These are phyloP conservation scores for Xanthostigma xanthostigma DNA, from an alignment of 2,888 invertebrate genomes.

Conservation along the genomic window DNA sequence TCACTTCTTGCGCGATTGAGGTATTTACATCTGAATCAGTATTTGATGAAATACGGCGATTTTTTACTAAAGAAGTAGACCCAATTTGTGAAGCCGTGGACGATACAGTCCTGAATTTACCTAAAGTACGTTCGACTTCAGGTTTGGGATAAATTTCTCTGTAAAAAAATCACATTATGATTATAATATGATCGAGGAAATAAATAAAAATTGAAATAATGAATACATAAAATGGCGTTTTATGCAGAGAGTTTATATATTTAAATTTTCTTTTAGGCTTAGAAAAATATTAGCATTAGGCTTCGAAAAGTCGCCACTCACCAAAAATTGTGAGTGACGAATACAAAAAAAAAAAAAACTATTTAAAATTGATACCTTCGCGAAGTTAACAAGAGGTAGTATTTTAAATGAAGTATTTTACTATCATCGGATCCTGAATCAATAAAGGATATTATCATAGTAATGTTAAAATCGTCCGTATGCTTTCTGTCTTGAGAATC, in stretches of 20 bases:
- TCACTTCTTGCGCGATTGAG: slow-evolving; percentile 1
- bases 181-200: not conserved
- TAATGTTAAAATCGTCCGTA: slow-evolving; percentile 51
- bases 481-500: slow-evolving; percentile 43
- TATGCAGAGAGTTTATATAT: no score
- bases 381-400: slow-evolving; percentile 45
- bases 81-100: slow-evolving; percentile 17
- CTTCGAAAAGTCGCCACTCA: no score
- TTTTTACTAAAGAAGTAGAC: no score
- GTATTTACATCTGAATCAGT: slow-evolving; percentile 2
- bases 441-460: slow-evolving; percentile 45
- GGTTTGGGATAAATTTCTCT: slow-evolving; percentile 45
- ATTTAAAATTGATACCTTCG: slow-evolving; percentile 25
- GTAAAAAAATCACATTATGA: slow-evolving; percentile 11
- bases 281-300: no score
- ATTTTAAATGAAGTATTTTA: slow-evolving; percentile 32
- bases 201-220: slow-evolving; percentile 3
- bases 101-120: slow-evolving; percentile 45
- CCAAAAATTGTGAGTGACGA: no score
- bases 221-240: not conserved
- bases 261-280: no score
- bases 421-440: slow-evolving; percentile 13
- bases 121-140: slow-evolving; percentile 40
- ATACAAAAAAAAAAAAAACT: no score
- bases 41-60: not conserved